Conservation (phyloP, 2,797 vertebrate species). For the Myoxocephalus aenaeus region DNA sequence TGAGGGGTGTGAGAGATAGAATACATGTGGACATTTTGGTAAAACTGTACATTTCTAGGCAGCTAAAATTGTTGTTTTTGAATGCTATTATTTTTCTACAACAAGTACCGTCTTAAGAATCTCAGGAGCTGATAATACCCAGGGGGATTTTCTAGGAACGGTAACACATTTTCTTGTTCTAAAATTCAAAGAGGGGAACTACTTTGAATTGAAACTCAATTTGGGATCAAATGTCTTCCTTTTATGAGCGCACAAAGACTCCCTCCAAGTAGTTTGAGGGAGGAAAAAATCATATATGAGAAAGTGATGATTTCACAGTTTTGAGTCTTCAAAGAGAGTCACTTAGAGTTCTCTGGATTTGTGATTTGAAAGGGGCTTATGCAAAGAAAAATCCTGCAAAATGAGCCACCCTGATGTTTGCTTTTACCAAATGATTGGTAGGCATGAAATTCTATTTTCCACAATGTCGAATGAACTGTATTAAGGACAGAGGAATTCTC, state of each 20-base stretch:
- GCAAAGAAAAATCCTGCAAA: constrained; percentile 26
- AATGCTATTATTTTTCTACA: constrained; percentile 23
- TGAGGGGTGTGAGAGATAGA: not conserved
- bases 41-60: constrained; percentile 4
- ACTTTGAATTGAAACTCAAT: constrained; percentile 46
- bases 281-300: constrained; percentile 14
- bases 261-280: constrained; percentile 22
- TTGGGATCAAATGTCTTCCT: constrained; percentile 34
- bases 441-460: constrained; percentile 32
- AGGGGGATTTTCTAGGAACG: constrained; percentile 34
- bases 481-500: constrained; percentile 9
- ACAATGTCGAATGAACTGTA: constrained; percentile 8
- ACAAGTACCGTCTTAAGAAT: constrained; percentile 24
- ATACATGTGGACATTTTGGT: not conserved
- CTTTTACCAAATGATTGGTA: constrained; percentile 27
- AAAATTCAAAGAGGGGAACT: constrained; percentile 30
- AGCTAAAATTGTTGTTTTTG: constrained; percentile 1
- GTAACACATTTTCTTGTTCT: constrained; percentile 23
- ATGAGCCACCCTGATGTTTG: constrained; percentile 27
- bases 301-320: constrained; percentile 61
- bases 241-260: constrained; percentile 37
- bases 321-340: constrained; percentile 51
- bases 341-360: constrained; percentile 24
- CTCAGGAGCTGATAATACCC: constrained; percentile 15
- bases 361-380: constrained; percentile 36